These are phyloP conservation scores for Cherax destructor DNA, from an alignment of 1,140 invertebrate genomes.

Conservation along the genomic window DNA sequence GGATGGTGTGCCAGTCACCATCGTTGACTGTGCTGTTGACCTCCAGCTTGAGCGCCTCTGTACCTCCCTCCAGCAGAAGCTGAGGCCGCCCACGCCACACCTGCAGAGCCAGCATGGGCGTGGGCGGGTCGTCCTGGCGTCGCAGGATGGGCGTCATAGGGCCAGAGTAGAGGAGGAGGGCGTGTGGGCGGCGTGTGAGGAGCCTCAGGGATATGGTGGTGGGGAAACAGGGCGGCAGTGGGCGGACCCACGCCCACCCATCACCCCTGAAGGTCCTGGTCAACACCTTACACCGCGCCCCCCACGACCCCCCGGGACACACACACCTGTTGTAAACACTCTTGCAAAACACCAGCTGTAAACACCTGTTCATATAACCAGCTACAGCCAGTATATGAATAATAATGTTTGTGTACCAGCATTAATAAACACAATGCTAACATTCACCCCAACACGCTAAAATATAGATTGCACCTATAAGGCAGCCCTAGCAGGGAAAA, in stretches of 20 bases:
- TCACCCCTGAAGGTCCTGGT: conserved; percentile 92
- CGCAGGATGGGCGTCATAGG: conserved; percentile 19
- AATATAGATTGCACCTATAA: too few species aligned
- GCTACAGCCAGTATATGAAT: too few species aligned
- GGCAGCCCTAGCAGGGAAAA: too few species aligned
- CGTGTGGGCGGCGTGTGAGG: conserved; percentile 91
- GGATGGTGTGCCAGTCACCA: conserved; percentile 44
- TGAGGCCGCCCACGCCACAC: conserved; percentile 25
- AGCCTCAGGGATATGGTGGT: conserved; percentile 96
- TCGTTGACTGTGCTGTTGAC: conserved; percentile 31
- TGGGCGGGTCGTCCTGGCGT: conserved; percentile 2
- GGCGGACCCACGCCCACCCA: conserved; percentile 96
- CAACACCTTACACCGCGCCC: conserved; percentile 96
- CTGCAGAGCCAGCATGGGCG: conserved; percentile 36
- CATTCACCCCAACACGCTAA: too few species aligned
- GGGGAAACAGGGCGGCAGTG: conserved; percentile 95
- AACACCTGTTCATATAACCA: too few species aligned
- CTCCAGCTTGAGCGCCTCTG: conserved; percentile 23
- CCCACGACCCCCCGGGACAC: conserved; percentile 92
- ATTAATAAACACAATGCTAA: too few species aligned
- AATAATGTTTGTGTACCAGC: too few species aligned
- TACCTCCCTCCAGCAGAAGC: conserved; percentile 30
- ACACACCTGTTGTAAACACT: conserved; percentile 80
- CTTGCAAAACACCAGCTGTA: background rate
- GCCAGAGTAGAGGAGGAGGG: conserved; percentile 80